Evolutionary conservation across 2,888 invertebrate species (phyloP).

Genomic region (Vandiemenella viatica): DNA sequence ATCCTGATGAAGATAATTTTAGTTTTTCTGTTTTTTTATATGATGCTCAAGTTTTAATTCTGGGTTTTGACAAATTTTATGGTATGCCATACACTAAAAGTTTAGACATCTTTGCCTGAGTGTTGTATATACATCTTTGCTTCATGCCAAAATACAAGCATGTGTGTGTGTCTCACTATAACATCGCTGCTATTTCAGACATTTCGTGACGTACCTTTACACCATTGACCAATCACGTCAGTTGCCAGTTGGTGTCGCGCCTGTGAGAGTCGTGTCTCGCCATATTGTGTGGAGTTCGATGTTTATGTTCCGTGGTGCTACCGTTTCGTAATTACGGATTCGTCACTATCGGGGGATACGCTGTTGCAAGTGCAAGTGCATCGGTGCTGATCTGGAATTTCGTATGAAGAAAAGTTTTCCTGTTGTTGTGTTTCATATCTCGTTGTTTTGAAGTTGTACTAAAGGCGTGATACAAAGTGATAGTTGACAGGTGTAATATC

Average conservation of each 20-base stretch:
- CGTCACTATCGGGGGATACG: neutral
- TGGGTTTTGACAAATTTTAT: no score
- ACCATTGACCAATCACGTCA: conserved; percentile 19
- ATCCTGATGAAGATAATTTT: no score
- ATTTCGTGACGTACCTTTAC: conserved; percentile 9
- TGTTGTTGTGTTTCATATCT: conserved; percentile 8
- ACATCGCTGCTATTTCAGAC: conserved; percentile 6
- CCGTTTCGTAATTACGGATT: conserved; percentile 3
- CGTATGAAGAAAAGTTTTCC: neutral
- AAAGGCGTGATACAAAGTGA: neutral
- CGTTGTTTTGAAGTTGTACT: neutral
- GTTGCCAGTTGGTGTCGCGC: conserved; percentile 14
- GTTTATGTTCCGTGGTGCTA: conserved; percentile 15
- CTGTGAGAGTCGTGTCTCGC: conserved; percentile 13
- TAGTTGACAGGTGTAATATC: neutral
- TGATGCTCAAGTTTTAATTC: no score
- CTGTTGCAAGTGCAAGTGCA: neutral
- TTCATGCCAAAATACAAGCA: no score
- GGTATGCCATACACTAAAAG: no score
- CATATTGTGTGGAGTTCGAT: conserved; percentile 15
- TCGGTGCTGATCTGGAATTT: neutral
- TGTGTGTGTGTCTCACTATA: no score
- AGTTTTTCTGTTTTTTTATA: no score
- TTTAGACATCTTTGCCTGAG: no score
- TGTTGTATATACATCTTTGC: no score